These are phyloP conservation scores for Pristionchus pacificus DNA, from an alignment of 1,140 invertebrate species.

Conservation along the genomic window DNA sequence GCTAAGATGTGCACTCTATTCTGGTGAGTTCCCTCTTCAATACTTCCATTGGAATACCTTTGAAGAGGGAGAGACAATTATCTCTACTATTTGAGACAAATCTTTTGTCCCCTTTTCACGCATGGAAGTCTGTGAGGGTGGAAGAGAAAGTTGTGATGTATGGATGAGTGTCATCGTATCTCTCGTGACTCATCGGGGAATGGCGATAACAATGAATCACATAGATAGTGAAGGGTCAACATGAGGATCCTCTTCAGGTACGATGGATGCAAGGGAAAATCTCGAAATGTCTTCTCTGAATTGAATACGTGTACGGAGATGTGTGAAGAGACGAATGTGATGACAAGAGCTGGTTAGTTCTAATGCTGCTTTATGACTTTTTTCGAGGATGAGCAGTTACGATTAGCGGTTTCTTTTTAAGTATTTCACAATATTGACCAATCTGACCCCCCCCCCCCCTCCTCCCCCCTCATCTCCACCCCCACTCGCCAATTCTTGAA, in stretches of 20 bases:
- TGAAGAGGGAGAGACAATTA: too few species aligned
- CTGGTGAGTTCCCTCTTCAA: constrained; percentile 7
- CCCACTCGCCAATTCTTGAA: too few species aligned
- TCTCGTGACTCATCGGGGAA: too few species aligned
- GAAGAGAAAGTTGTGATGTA: too few species aligned
- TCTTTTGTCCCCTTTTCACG: too few species aligned
- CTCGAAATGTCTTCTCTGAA: constrained; percentile 46
- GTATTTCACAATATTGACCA: constrained; percentile 1
- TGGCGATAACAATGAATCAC: too few species aligned
- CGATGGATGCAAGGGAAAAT: constrained; percentile 40
- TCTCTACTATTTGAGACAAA: too few species aligned
- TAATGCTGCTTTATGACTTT: too few species aligned
- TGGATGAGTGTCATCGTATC: too few species aligned
- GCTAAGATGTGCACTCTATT: constrained; percentile 41
- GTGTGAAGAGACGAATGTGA: constrained; percentile 44
- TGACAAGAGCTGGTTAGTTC: constrained; percentile 38
- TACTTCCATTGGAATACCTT: neutral
- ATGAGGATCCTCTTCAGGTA: constrained; percentile 27
- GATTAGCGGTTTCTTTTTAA: constrained; percentile 5
- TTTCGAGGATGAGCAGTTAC: too few species aligned
- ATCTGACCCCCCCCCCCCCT: neutral
- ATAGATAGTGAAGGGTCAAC: too few species aligned
- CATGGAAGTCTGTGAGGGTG: too few species aligned
- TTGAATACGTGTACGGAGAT: constrained; percentile 44
- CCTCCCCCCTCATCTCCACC: constrained; percentile 12